Evolutionary conservation across 2,888 invertebrate genomes (phyloP).

Genomic region (Allacma fusca): DNA sequence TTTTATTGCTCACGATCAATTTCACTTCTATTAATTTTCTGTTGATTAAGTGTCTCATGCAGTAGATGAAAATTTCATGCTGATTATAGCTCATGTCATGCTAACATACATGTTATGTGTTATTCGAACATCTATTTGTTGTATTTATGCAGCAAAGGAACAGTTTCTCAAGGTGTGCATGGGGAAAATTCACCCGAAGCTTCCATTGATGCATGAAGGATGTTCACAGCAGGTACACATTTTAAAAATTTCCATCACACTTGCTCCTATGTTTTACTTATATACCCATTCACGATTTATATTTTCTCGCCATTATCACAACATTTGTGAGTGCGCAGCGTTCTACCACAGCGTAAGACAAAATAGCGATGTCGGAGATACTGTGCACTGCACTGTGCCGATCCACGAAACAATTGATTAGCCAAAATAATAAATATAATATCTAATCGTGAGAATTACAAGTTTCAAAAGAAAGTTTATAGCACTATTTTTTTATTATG

Average conservation of each 20-base stretch:
- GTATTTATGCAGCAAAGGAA: too few species aligned
- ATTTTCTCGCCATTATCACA: background rate
- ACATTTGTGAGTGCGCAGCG: background rate
- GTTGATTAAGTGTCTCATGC: background rate
- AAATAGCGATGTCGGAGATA: background rate
- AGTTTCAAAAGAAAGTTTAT: constrained; percentile 8
- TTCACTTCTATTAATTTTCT: constrained; percentile 21
- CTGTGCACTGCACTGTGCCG: background rate
- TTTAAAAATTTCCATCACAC: background rate
- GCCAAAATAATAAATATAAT: constrained; percentile 14
- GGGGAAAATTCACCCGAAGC: background rate
- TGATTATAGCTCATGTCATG: background rate
- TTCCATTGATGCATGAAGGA: constrained; percentile 7
- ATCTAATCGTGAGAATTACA: constrained; percentile 13
- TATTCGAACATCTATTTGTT: too few species aligned
- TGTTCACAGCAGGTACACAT: constrained; percentile 30
- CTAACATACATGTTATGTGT: background rate
- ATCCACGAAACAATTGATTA: constrained; percentile 9
- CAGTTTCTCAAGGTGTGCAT: too few species aligned
- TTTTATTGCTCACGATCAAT: constrained; percentile 22
- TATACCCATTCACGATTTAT: background rate
- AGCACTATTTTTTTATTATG: background rate
- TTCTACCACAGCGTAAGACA: too few species aligned
- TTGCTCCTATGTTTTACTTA: background rate
- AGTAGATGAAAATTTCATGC: background rate